Evolutionary conservation across 2,113 vertebrate genomes (phyloP).

Genomic region (Trogon surrucura): DNA sequence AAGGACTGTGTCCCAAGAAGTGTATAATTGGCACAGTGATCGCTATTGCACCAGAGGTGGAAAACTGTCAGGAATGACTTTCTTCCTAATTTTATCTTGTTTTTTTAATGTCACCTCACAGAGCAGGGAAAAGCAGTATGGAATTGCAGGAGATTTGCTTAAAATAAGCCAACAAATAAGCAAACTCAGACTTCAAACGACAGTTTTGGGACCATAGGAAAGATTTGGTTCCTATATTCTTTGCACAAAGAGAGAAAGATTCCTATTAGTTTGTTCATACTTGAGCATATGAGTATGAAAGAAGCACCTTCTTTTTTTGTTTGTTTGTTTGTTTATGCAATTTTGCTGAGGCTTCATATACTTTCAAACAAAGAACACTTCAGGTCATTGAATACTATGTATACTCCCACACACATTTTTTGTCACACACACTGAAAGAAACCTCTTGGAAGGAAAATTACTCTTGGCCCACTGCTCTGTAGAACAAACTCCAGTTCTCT

Average conservation of each 20-base stretch:
- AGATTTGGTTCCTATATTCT: not conserved
- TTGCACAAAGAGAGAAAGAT: not conserved
- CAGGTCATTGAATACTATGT: not conserved
- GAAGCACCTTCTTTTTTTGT: not conserved
- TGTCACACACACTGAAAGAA: not conserved
- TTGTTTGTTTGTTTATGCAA: not conserved
- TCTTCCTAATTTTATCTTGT: not conserved
- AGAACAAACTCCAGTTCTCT: not conserved
- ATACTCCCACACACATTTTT: not conserved
- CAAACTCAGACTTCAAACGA: not conserved
- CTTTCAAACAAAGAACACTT: not conserved
- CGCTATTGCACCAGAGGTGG: not conserved
- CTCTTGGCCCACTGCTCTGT: not conserved
- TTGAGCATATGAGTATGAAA: not conserved
- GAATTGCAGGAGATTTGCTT: not conserved
- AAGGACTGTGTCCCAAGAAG: not conserved
- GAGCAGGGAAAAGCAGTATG: not conserved
- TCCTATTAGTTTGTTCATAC: not conserved
- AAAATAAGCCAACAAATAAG: constrained; percentile 12
- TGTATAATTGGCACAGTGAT: not conserved
- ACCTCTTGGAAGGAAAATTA: not conserved
- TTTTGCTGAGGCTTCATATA: not conserved
- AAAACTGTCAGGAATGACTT: not conserved
- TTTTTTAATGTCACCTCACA: not conserved
- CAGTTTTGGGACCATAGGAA: not conserved